A percentile compares a stretch with the other conserved stretches of the same genome.
These are phyloP conservation scores for Germaria angustata DNA, from an alignment of 2,888 invertebrate genomes.

Conservation along the genomic window DNA sequence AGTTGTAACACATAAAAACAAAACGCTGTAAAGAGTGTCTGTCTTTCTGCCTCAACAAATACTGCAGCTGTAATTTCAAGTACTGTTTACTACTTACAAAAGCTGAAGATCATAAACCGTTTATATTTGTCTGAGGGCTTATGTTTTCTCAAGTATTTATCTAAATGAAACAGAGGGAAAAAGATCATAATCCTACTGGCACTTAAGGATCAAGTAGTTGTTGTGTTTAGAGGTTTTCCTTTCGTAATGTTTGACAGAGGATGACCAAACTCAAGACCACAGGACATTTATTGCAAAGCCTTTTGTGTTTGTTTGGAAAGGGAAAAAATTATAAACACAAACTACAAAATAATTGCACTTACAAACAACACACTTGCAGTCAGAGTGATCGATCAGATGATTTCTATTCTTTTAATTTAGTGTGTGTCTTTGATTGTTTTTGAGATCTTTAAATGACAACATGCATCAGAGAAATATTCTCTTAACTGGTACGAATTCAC, in stretches of 20 bases:
- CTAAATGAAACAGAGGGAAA: background rate
- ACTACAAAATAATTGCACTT: conserved; percentile 61
- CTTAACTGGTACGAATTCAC: conserved; percentile 11
- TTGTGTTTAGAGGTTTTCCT: conserved; percentile 13
- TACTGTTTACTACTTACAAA: conserved; percentile 18
- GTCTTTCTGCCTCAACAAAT: background rate
- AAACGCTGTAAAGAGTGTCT: conserved; percentile 10
- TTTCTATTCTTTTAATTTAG: conserved; percentile 3
- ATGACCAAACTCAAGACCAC: conserved; percentile 70
- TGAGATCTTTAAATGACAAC: conserved; percentile 22
- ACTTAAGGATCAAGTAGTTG: conserved; percentile 49
- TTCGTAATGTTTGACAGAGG: conserved; percentile 51
- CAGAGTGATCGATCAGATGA: conserved; percentile 57
- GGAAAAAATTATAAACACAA: conserved; percentile 44
- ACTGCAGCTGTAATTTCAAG: conserved; percentile 45
- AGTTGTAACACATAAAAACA: conserved; percentile 56
- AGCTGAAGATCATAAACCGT: conserved; percentile 17
- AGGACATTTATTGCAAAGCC: conserved; percentile 72
- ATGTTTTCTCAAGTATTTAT: conserved; percentile 56
- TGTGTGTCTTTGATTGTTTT: conserved; percentile 16
- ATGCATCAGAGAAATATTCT: conserved; percentile 11
- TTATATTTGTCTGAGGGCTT: conserved; percentile 11
- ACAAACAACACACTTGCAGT: conserved; percentile 22
- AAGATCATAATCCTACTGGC: conserved; percentile 31
- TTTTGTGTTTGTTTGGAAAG: conserved; percentile 23